Evolutionary conservation across 2,113 vertebrate species (phyloP), one percentile per base, ranked within the genome.

Genomic region (Gila orcuttii): DNA sequence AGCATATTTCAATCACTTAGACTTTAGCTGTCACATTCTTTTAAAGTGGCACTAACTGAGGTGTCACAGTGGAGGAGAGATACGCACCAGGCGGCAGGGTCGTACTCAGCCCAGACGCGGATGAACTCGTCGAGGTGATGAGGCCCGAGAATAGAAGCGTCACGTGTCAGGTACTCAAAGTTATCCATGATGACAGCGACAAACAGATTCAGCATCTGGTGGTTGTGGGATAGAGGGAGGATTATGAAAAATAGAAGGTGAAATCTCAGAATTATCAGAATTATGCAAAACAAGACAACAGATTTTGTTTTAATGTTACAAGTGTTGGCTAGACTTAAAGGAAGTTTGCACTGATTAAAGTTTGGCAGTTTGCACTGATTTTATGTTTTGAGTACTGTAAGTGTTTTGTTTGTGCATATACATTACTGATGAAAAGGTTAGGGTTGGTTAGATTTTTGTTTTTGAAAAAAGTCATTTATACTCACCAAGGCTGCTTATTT

Each of bases 121-220:
- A 99, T 97, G 88, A 99, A 99, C 91, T 99, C 98, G 55, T 99
- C 98, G n/a, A 99, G 92, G 90, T 99, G 98, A 86, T 99, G 98
- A 9, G 98, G 98, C 33, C 98, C 98, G 68, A 99, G 93, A 93
- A 99, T 99, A 93, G 98, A 99, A 82, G 98, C 97, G 83, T 99
- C 98, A 86, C 98, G 93, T 3, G 98, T 99, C 87, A 99, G 92
- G 92, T 99, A 99, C 90, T 99, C 98, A 91, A 99, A 99, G 87
- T 99, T 99, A 93, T 99, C 98, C 98, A 99, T 99, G 93, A 99
- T 99, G 91, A 99, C 98, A 7, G 98, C 98, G 84, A 99, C 98
- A 86, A 99, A 99, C 7, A 99, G 94, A 93, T 99, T 99, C 89
- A 99, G 84, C 98, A 99, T 99, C 98, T 99, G 91, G 50, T 62